Evolutionary conservation across 2,888 invertebrate species (phyloP).

Genomic region (Tuberolachnus salignus): DNA sequence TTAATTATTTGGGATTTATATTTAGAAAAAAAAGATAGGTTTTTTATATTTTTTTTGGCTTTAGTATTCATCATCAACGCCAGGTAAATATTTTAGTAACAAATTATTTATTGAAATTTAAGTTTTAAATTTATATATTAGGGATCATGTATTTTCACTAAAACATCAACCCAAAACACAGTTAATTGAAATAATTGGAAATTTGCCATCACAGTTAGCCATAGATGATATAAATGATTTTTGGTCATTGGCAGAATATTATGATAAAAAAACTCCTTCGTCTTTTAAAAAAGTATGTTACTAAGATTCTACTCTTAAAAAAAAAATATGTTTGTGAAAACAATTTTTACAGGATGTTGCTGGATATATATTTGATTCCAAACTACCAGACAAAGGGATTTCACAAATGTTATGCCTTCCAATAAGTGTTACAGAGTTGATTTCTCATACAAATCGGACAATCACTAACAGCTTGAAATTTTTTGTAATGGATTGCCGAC

Average conservation of each 20-base stretch:
- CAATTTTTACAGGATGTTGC: constrained; percentile 39
- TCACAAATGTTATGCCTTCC: constrained; percentile 92
- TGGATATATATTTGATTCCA: constrained; percentile 36
- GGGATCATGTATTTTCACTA: constrained; percentile 82
- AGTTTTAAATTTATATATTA: constrained; percentile 59
- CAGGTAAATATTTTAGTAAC: constrained; percentile 65
- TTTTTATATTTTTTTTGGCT: constrained; percentile 92
- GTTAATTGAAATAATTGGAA: constrained; percentile 72
- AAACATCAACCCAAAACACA: constrained; percentile 73
- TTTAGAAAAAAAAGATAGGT: constrained; percentile 94
- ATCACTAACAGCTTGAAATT: constrained; percentile 70
- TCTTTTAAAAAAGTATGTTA: constrained; percentile 80
- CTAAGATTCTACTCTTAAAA: background rate
- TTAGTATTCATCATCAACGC: constrained; percentile 95
- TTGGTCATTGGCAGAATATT: constrained; percentile 95
- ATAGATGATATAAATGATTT: constrained; percentile 96
- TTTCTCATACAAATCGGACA: constrained; percentile 79
- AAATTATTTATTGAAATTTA: background rate
- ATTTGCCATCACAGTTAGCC: constrained; percentile 85
- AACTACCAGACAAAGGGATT: constrained; percentile 61
- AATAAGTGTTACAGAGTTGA: constrained; percentile 91
- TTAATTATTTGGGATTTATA: constrained; percentile 96
- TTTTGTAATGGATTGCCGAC: constrained; percentile 96
- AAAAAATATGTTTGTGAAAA: background rate
- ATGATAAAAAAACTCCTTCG: constrained; percentile 88